phyloP scores from a whole-genome alignment of 2,888 invertebrate genomes.

The Timandra comae region DNA sequence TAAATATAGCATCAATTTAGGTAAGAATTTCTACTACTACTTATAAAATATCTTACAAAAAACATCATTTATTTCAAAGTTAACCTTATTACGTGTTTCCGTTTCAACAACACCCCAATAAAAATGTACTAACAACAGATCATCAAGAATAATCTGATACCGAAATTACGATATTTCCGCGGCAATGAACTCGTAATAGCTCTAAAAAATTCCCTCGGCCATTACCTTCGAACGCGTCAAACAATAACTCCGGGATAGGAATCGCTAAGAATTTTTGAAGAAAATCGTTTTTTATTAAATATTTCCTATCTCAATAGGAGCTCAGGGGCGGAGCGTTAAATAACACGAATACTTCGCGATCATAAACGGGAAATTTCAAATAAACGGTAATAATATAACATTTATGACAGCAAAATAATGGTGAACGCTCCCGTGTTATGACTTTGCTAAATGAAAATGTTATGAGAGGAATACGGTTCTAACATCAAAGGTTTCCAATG shows the following conservation, averaged over 20 bases:
- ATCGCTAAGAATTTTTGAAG: slow-evolving; percentile 33
- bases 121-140: background rate
- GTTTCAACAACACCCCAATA: background rate
- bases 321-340: slow-evolving; percentile 30
- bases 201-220: slow-evolving; percentile 19
- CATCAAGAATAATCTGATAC: background rate
- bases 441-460: slow-evolving; percentile 10
- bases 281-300: slow-evolving; percentile 41
- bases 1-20: too few species aligned
- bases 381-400: slow-evolving; percentile 35
- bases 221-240: slow-evolving; percentile 7
- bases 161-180: slow-evolving; percentile 14
- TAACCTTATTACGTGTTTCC: too few species aligned
- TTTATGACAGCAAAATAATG: slow-evolving; percentile 30
- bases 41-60: too few species aligned
- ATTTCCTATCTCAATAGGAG: slow-evolving; percentile 34
- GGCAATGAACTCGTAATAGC: slow-evolving; percentile 18
- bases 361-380: slow-evolving; percentile 36
- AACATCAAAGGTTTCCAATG: too few species aligned
- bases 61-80: too few species aligned
- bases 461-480: too few species aligned
- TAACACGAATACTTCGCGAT: slow-evolving; percentile 34
- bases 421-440: slow-evolving; percentile 15
- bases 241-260: slow-evolving; percentile 27
- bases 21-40: too few species aligned